Evolutionary conservation across 2,797 vertebrate species (phyloP).

Genomic region (Alcedo quadribrachys): DNA sequence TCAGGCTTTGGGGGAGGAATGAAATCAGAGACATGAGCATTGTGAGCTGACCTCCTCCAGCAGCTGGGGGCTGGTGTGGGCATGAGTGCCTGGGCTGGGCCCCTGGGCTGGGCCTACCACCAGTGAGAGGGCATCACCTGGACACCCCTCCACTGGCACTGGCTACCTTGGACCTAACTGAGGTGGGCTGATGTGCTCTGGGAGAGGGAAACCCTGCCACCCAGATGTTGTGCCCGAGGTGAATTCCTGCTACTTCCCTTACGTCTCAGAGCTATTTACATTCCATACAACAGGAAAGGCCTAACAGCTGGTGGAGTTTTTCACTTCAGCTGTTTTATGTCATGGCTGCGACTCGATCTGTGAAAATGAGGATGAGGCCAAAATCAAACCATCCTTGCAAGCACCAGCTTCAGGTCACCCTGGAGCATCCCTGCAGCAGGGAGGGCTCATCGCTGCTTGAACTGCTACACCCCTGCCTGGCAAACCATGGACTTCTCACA

Average conservation of each 20-base stretch:
- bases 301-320: slow-evolving; percentile 10
- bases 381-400: background rate
- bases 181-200: background rate
- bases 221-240: background rate
- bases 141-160: rapidly evolving
- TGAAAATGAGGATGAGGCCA: background rate
- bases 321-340: slow-evolving; percentile 39
- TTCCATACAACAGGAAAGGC: background rate
- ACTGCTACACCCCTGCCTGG: background rate
- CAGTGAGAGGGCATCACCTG: rapidly evolving
- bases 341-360: background rate
- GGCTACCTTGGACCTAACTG: rapidly evolving
- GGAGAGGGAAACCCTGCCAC: background rate
- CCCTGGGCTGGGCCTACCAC: background rate
- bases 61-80: background rate
- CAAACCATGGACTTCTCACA: background rate
- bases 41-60: background rate
- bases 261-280: background rate
- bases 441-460: background rate
- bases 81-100: rapidly evolving
- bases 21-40: background rate
- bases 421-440: background rate
- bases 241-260: background rate
- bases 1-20: background rate
- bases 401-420: background rate